A percentile compares a stretch with the other conserved stretches of the same genome.
Conservation (phyloP, 2,797 vertebrate species). For the Onychomys leucogaster region DNA sequence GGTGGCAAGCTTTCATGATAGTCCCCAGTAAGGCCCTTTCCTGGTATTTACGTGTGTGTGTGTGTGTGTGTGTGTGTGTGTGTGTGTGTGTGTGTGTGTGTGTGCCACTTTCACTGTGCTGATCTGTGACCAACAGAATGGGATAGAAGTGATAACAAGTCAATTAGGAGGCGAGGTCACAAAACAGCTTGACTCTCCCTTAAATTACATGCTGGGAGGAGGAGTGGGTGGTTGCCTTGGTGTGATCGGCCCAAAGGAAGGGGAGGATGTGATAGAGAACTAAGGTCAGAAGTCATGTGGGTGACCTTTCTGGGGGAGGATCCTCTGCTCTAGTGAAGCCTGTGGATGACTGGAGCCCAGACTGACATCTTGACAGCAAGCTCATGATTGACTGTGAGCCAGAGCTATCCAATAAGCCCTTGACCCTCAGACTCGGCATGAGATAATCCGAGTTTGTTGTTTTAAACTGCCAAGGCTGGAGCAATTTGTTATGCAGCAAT, state of each 20-base stretch:
- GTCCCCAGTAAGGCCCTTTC: accelerated
- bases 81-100: too few species aligned
- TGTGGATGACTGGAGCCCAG: background rate
- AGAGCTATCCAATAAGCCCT: background rate
- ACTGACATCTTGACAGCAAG: background rate
- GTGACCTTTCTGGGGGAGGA: background rate
- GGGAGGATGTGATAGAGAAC: background rate
- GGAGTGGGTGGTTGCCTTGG: background rate
- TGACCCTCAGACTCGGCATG: slow-evolving; percentile 4
- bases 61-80: too few species aligned
- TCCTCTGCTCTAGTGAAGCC: background rate
- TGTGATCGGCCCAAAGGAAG: background rate
- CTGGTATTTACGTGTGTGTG: too few species aligned
- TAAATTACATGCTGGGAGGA: background rate
- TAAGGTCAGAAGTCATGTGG: background rate
- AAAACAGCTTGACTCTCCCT: background rate
- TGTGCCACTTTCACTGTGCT: background rate
- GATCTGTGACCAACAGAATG: background rate
- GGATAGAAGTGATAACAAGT: background rate
- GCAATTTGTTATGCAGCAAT: slow-evolving; percentile 43
- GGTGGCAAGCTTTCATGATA: background rate
- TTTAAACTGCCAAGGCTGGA: slow-evolving; percentile 37
- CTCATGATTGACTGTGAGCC: background rate
- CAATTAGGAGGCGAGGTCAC: background rate
- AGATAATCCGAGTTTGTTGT: slow-evolving; percentile 19